A percentile compares a stretch with the other conserved stretches of the same genome.
Conservation (phyloP, 2,797 vertebrate genomes). For the Onychomys torridus region DNA sequence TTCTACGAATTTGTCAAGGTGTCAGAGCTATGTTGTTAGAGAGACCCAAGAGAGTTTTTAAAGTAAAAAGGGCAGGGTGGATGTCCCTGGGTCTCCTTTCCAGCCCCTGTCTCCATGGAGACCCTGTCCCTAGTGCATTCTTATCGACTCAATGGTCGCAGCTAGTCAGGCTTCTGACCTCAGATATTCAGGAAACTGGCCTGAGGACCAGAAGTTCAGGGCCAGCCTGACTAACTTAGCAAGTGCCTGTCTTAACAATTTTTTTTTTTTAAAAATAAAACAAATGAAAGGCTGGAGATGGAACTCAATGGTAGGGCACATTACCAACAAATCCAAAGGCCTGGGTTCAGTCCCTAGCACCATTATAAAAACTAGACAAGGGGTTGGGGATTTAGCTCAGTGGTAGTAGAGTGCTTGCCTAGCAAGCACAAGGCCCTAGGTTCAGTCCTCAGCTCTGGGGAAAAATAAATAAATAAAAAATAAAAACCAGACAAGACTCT, state of each 20-base stretch:
- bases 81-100: background rate
- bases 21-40: background rate
- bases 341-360: too few relatives aligned
- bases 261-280: background rate
- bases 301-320: background rate
- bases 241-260: background rate
- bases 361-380: too few relatives aligned
- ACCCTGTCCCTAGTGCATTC: background rate
- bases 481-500: background rate
- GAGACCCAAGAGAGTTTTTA: background rate
- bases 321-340: background rate
- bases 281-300: background rate
- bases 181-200: background rate
- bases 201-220: background rate
- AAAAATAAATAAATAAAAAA: too few relatives aligned
- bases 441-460: too few relatives aligned
- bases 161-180: background rate
- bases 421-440: too few relatives aligned
- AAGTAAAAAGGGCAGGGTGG: background rate
- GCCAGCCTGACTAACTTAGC: background rate
- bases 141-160: background rate
- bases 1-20: background rate
- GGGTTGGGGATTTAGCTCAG: too few relatives aligned
- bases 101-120: background rate
- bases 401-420: too few relatives aligned